Base-by-base conservation (phyloP, 92 coral and sea anemone genomes). In the Epizoanthus stellaris region DNA sequence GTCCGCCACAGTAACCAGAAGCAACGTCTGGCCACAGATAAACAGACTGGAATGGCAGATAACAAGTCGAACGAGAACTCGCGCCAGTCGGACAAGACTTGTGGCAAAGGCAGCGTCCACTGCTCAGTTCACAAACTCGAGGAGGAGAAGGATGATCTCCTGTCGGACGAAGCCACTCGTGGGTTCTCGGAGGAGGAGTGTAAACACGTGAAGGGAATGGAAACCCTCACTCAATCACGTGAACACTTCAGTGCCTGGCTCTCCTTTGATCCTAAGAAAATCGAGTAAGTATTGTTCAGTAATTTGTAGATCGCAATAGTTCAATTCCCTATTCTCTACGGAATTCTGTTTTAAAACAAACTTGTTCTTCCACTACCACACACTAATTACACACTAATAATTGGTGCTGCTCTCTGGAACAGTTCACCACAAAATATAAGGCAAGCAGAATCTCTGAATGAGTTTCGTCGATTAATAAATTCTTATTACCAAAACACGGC, bases 201-300 rank as follows among this genome's bases (percentile, higher is more conserved):
- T 63, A 72, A 79, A 12, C 85, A 88, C 42, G 86, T 88, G 0
- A 80, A 87, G 40, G 93, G 93, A 4, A 65, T 85, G 45, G 93
- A 87, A 9, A 85, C 88, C 2, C 84, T 94, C 14, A 58, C 70
- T 9, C 39, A 67, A 54, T 80, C 89, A 57, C 91, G 89, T 47
- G 77, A 86, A 39, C 81, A 84, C 72, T 94, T 92, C 82, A 94
- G 98, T 62, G 93, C 95, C 10, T 93, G 95, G 89, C 74, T 90
- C 12, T 89, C 92, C 36, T 57, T 92, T 74, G 93, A 85, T 39
- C 73, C 93, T n/a, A 94, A 90, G 75, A 91, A 91, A 20, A 84
- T 94, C 38, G 92, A 94, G 98, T 94, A 90, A 94, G 98, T 91
- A 39, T 25, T 14, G 21, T 25, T 16, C 3, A 4, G 56, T 10